Evolutionary conservation across 1,140 invertebrate species (phyloP), one percentile per base, ranked within the genome.

Genomic region (Pentalonia nigronervosa): DNA sequence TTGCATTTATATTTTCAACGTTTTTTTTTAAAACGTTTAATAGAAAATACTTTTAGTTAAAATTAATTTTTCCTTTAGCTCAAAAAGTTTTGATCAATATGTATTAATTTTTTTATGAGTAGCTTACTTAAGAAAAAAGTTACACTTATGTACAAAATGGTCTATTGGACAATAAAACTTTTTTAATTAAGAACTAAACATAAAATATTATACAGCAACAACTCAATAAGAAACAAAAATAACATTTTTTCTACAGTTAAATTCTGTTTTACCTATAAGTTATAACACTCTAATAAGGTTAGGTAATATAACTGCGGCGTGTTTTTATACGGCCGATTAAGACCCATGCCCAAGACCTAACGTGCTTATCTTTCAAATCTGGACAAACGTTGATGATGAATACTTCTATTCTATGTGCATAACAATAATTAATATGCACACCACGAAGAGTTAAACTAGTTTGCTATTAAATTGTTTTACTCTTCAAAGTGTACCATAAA

Each of bases 161-260:
- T 41, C 88, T 23, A 34, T 60, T 56, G 50, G 50, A 56, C 34
- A 53, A 21, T 11, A 41, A 90, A 90, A 90, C 50, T 90, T 90
- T 90, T 90, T 90, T 90, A 90, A 90, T 90, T 53, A 90, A 90
- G n/a, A 56, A 41, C 88, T 90, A 90, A 90, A 90, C 30, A 34
- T 2, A 90, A 90, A 41, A 60, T 90, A 90, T 56, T n/a, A n/a
- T n/a, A 90, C 50, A 90, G 76, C 3, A 25, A 30, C 30, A 8
- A 17, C 8, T 34, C 41, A 60, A 53, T 56, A 8, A 11, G 21
- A 56, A 41, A 17, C 56, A 56, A 53, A 90, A 90, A 90, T 90
- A 25, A 30, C 21, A 56, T 25, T 17, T 47, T 48, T 6, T 87
- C 36, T 3, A 48, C 17, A 23, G 11, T n/a, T 67, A 67, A 67